These are phyloP conservation scores for Acrobasis repandana DNA, from an alignment of 2,888 invertebrate genomes.

Conservation along the genomic window DNA sequence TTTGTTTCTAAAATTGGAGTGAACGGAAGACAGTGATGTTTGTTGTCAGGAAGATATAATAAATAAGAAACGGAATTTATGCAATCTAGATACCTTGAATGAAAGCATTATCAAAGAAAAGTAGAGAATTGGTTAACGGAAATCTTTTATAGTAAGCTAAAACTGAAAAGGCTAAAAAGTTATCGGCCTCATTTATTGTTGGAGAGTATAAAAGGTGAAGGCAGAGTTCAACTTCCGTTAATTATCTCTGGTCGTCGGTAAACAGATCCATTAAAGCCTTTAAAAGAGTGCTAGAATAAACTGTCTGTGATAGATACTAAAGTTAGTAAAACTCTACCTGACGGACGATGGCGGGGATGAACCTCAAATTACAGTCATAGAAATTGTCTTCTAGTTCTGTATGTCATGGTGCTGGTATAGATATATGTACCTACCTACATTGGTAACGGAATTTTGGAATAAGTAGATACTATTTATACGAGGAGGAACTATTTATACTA, in stretches of 20 bases:
- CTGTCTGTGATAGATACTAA: not conserved
- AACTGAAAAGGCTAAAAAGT: conserved; percentile 17
- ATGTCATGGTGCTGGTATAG: too few species aligned
- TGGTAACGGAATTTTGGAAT: too few species aligned
- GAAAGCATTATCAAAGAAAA: not conserved
- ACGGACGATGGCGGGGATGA: too few species aligned
- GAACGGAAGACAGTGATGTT: not conserved
- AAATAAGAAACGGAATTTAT: not conserved
- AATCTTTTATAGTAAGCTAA: conserved; percentile 11
- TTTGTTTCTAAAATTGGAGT: too few species aligned
- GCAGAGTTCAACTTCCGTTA: conserved; percentile 15
- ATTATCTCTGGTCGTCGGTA: conserved; percentile 17
- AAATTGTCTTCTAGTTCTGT: too few species aligned
- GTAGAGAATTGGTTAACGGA: not conserved
- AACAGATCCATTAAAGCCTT: conserved; percentile 18
- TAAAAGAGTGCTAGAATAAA: not conserved
- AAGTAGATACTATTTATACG: too few species aligned
- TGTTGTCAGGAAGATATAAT: not conserved
- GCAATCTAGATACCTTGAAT: not conserved
- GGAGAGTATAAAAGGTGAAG: conserved; percentile 7
- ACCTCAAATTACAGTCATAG: too few species aligned
- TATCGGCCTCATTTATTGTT: conserved; percentile 7
- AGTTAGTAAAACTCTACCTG: too few species aligned
- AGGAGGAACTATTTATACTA: too few species aligned
- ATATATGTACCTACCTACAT: too few species aligned